Evolutionary conservation across 2,797 vertebrate species (phyloP).

Genomic region (Iguana delicatissima): DNA sequence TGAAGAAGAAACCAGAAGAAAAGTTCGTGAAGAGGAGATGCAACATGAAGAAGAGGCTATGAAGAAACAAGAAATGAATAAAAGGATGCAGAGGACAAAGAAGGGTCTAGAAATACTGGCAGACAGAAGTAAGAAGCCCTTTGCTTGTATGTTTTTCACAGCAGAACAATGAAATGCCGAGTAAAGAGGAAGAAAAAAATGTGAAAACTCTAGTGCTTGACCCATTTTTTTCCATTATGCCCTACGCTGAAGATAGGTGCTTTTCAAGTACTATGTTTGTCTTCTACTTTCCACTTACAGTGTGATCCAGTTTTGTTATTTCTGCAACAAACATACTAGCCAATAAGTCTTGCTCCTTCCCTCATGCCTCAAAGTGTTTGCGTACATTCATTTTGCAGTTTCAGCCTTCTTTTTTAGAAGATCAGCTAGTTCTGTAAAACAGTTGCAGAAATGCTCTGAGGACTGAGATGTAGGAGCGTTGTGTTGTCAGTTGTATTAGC

Average conservation of each 20-base stretch:
- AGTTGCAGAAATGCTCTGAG: background rate
- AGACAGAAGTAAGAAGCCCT: constrained; percentile 83
- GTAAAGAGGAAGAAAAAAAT: background rate
- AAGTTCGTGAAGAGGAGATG: constrained; percentile 81
- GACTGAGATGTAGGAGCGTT: background rate
- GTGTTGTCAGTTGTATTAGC: background rate
- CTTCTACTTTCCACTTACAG: background rate
- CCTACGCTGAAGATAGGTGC: background rate
- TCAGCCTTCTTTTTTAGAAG: background rate
- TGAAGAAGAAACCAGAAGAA: constrained; percentile 81
- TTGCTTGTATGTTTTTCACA: background rate
- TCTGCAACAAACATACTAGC: background rate
- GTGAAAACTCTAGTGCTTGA: background rate
- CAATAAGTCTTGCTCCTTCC: background rate
- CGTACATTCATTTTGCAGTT: background rate
- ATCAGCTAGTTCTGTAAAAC: background rate
- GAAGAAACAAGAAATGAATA: constrained; percentile 77
- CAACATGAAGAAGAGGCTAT: constrained; percentile 70
- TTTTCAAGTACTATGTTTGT: too few species aligned
- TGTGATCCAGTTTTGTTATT: background rate
- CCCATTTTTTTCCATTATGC: background rate
- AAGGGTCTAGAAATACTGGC: constrained; percentile 94
- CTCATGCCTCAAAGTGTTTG: background rate
- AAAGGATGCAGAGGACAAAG: constrained; percentile 88
- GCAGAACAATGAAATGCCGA: background rate